phyloP scores from a whole-genome alignment of 2,113 vertebrate genomes.

The Brachyistius frenatus region DNA sequence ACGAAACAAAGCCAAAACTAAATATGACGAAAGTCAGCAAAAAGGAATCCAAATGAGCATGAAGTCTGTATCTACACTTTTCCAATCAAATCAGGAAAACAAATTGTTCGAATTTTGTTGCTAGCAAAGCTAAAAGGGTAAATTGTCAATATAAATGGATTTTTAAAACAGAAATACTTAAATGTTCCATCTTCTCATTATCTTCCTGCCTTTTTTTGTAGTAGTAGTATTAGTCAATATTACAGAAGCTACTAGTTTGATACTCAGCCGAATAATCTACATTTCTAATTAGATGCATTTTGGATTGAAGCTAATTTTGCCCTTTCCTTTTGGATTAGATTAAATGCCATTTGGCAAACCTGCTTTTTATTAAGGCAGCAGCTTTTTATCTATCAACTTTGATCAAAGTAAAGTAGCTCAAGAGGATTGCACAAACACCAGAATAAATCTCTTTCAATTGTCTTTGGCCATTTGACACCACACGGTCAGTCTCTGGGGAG shows the following conservation, averaged over 20 bases:
- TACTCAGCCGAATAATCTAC: background rate
- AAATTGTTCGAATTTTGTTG: too few species aligned
- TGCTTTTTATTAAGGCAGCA: conserved; percentile 20
- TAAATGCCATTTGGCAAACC: conserved; percentile 27
- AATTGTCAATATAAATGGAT: too few species aligned
- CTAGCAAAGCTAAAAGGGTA: too few species aligned
- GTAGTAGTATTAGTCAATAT: background rate
- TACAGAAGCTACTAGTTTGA: background rate
- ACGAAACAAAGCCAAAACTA: too few species aligned
- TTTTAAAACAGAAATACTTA: too few species aligned
- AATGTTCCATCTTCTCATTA: too few species aligned
- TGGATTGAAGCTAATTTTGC: background rate
- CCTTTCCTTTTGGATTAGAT: background rate
- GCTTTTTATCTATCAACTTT: conserved; percentile 55
- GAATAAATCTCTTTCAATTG: conserved; percentile 67
- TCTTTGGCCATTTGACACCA: conserved; percentile 61
- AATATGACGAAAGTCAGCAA: too few species aligned
- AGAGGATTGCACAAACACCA: conserved; percentile 70
- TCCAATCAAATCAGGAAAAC: too few species aligned
- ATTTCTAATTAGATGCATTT: background rate
- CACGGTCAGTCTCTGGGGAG: conserved; percentile 57
- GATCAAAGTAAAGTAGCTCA: conserved; percentile 66
- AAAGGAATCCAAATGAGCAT: too few species aligned
- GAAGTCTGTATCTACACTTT: too few species aligned
- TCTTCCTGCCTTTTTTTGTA: too few species aligned